Evolutionary conservation across 2,113 vertebrate genomes (phyloP).

Genomic region (Pungitius pungitius): DNA sequence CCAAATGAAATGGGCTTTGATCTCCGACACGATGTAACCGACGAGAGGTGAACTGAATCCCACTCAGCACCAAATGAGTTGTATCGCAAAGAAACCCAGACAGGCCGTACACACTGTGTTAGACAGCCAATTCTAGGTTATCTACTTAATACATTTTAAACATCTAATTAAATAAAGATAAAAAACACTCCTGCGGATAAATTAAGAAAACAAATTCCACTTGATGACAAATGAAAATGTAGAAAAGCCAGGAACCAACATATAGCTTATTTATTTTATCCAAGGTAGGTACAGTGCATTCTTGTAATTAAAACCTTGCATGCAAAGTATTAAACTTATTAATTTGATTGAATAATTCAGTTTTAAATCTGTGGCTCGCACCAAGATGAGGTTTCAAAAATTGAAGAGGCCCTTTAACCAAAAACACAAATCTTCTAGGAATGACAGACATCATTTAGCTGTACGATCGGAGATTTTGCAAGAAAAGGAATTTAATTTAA

Average conservation of each 20-base stretch:
- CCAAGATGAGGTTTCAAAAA: background rate
- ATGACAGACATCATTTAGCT: no score
- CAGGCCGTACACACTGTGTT: background rate
- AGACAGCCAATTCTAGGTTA: background rate
- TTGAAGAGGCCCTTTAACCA: no score
- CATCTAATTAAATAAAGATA: no score
- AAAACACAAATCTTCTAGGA: no score
- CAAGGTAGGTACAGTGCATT: background rate
- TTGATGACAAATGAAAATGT: background rate
- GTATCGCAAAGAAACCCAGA: background rate
- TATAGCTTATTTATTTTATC: background rate
- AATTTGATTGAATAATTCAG: background rate
- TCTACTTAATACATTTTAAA: background rate
- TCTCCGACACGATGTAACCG: conserved; percentile 35
- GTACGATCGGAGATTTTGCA: background rate
- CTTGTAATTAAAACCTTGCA: background rate
- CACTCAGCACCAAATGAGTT: background rate
- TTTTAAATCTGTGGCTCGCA: background rate
- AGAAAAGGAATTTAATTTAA: no score
- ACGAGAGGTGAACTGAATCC: conserved; percentile 14
- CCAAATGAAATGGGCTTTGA: conserved; percentile 39
- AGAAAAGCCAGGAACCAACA: no score
- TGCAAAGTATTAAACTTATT: background rate
- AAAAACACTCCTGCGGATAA: no score
- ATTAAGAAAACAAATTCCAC: no score